A percentile compares a stretch with the other conserved stretches of the same genome.
Conservation (phyloP, 2,888 invertebrate species). For the Eulithis testata region DNA sequence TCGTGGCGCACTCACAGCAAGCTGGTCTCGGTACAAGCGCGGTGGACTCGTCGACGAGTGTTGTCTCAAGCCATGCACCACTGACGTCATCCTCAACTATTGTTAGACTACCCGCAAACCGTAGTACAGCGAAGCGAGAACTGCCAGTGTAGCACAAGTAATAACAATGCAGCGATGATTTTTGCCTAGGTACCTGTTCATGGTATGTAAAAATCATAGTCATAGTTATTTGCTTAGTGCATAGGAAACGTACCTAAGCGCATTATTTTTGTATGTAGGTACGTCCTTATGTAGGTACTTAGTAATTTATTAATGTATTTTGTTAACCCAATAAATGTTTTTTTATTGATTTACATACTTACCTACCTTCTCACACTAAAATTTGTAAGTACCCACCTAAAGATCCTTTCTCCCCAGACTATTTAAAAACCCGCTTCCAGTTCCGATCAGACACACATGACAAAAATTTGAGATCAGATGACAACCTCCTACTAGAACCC, state of each 20-base stretch:
- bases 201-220: too few species aligned
- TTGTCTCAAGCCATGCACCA: slow-evolving; percentile 57
- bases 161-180: not conserved
- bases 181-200: not conserved
- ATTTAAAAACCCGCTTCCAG: too few species aligned
- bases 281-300: not conserved
- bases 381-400: not conserved
- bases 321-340: slow-evolving; percentile 4
- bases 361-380: not conserved
- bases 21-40: slow-evolving; percentile 57
- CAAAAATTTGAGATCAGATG: too few species aligned
- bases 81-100: slow-evolving; percentile 55
- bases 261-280: slow-evolving; percentile 5
- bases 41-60: slow-evolving; percentile 59
- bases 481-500: too few species aligned
- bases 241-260: not conserved
- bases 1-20: slow-evolving; percentile 46
- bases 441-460: too few species aligned
- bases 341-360: not conserved
- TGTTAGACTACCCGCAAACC: slow-evolving; percentile 44
- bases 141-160: not conserved
- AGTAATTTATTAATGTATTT: not conserved
- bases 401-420: too few species aligned
- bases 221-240: too few species aligned
- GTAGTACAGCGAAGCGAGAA: not conserved